Evolutionary conservation across 2,113 vertebrate species (phyloP), one percentile per base, ranked within the genome.

Genomic region (Agapornis roseicollis): DNA sequence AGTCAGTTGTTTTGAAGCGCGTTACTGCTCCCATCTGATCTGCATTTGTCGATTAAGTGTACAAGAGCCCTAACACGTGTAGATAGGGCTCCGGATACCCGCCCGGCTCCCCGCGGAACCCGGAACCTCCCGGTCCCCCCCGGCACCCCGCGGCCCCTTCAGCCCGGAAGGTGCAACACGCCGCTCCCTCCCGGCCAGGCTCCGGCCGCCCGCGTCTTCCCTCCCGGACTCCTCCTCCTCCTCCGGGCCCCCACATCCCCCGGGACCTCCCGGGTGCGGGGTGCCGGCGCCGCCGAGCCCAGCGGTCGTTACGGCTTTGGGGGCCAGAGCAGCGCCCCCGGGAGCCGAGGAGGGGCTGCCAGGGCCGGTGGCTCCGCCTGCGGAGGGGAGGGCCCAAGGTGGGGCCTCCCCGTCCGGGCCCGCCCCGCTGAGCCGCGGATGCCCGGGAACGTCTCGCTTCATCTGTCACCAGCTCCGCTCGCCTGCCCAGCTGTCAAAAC

Each of bases 401-500:
- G 63, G 56, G 50, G 16, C 58, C 37, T 8, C 24, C 24, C 25
- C 35, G 20, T 39, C 42, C 74, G 69, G 15, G 5, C 55, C 85
- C 90, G 69, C 88, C 96, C 88, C 64, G 70, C 90, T 22, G 88
- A 39, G 80, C 92, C 95, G 96, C 95, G 73, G 97, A 93, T 91
- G 97, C 98, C 98, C 98, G 98, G 98, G 98, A 98, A 98, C 98
- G 97, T 98, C 98, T 99, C 98, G 98, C 98, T 99, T 99, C 98
- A 98, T 98, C 98, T 98, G 98, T 98, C 98, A 98, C 98, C 98
- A 98, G 98, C 98, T 99, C 99, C 97, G 98, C 98, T 98, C 98
- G 98, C 99, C 98, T 99, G 98, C 98, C 99, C 99, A 99, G 99
- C 99, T 99, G 99, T 99, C 99, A 99, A 99, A 99, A 99, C 99